Conservation (phyloP, 2,797 vertebrate genomes). For the Moxostoma hubbsi region DNA sequence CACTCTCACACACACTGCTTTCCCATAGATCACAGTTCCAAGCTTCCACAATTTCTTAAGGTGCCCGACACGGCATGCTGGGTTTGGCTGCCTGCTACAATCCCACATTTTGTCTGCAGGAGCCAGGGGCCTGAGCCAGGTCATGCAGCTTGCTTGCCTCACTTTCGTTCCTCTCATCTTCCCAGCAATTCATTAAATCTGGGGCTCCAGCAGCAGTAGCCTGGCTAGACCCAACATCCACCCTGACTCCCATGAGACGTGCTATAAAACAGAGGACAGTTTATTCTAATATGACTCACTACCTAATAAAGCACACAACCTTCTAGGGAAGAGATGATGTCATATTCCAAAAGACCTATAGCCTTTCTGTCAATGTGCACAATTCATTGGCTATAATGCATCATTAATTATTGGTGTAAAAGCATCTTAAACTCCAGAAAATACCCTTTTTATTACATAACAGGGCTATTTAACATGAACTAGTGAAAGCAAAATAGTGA, state of each 20-base stretch:
- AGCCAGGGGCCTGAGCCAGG: slow-evolving; percentile 30
- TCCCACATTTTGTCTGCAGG: slow-evolving; percentile 69
- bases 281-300: slow-evolving; percentile 55
- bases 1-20: slow-evolving; percentile 64
- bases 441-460: no score
- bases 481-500: no score
- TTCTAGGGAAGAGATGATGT: slow-evolving; percentile 31
- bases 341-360: slow-evolving; percentile 31
- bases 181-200: slow-evolving; percentile 49
- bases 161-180: slow-evolving; percentile 52
- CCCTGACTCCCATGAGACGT: slow-evolving; percentile 13
- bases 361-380: slow-evolving; percentile 30
- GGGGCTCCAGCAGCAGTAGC: slow-evolving; percentile 37
- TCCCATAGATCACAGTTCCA: slow-evolving; percentile 72
- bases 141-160: slow-evolving; percentile 69
- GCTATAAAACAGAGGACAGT: slow-evolving; percentile 24
- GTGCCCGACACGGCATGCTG: slow-evolving; percentile 70
- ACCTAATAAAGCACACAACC: slow-evolving; percentile 45
- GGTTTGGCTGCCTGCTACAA: slow-evolving; percentile 71
- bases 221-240: slow-evolving; percentile 17
- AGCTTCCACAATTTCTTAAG: slow-evolving; percentile 71
- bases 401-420: slow-evolving; percentile 1
- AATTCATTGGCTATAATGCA: slow-evolving; percentile 17
- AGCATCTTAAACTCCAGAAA: no score
- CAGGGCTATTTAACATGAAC: no score